Percentiles rank a stretch among this genome's conserved stretches.
Evolutionary conservation across 1,140 invertebrate genomes (phyloP).

Genomic region (Drosophila littoralis): DNA sequence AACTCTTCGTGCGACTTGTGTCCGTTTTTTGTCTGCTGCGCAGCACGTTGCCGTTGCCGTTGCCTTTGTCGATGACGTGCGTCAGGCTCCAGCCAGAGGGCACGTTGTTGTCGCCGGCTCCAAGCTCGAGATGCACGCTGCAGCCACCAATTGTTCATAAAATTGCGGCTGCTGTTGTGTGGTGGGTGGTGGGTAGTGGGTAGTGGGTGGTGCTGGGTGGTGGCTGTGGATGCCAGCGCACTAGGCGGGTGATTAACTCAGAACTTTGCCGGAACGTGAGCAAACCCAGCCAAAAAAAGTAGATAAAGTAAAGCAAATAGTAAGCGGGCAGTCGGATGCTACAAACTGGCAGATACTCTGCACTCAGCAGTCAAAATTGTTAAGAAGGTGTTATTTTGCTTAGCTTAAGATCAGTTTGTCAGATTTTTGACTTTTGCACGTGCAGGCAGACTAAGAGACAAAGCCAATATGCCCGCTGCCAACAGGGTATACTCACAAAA

Average conservation of each 20-base stretch:
- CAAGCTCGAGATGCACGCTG: constrained; percentile 30
- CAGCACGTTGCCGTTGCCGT: not conserved
- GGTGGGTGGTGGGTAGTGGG: too few species aligned
- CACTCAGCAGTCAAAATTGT: not conserved
- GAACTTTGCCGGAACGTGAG: constrained; percentile 2
- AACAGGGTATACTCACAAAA: too few species aligned
- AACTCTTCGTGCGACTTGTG: constrained; percentile 77
- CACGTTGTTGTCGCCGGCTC: not conserved
- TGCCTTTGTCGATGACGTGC: constrained; percentile 37
- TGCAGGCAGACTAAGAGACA: too few species aligned
- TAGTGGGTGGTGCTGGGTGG: too few species aligned
- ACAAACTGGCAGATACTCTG: not conserved
- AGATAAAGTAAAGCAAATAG: not conserved
- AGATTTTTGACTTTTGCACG: too few species aligned
- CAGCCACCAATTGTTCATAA: constrained; percentile 46
- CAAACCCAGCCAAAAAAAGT: not conserved
- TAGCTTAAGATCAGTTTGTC: too few species aligned
- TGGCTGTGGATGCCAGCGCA: not conserved
- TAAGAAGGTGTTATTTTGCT: too few species aligned
- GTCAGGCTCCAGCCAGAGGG: constrained; percentile 14
- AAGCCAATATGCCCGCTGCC: not conserved
- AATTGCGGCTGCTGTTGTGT: not conserved
- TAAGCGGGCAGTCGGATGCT: not conserved
- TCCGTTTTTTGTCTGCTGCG: constrained; percentile 66
- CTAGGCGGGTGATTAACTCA: constrained; percentile 22